Evolutionary conservation across 1,140 invertebrate genomes (phyloP), one percentile per base, ranked within the genome.

Genomic region (Steinernema feltiae): DNA sequence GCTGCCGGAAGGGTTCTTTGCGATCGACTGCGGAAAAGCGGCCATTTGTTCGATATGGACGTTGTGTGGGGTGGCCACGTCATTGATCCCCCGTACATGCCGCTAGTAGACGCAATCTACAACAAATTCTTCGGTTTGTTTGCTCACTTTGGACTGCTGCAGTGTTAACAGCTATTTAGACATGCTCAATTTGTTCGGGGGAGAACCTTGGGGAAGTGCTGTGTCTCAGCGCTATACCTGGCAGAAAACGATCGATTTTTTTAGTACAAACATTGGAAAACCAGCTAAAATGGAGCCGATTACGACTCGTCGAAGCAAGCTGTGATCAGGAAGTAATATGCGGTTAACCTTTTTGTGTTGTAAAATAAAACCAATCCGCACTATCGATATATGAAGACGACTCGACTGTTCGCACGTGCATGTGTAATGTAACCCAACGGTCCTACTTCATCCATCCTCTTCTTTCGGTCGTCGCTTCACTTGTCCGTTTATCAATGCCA

Each of bases 381-480:
- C 53, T 63, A 27, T 17, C 7, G 12, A 27, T 63, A 15, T 27
- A 18, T 21, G 12, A 27, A 17, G 24, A 63, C 53, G 12, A 21
- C 2, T 3, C 2, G 24, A 63, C 53, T 63, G 53, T 7, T 63
- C 53, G 12, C 53, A 7, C 53, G 15, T n/a, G 41, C 41, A 46
- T 63, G 53, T 63, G 53, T 63, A 63, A 63, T 63, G 53, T 63
- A 63, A 63, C 24, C 53, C 53, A n/a, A n/a, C n/a, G n/a, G 7
- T 27, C 24, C 53, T 7, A 27, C 24, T 63, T 15, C 3, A 15
- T 63, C 15, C 15, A 15, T 63, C 24, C 53, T 7, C 24, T n/a
- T 27, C 24, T 27, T 27, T 63, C 15, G 53, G 53, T 63, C 15
- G 53, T 63, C 53, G 15, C 24, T 27, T 63, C 53, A 63, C 24